These are phyloP conservation scores for Cebidichthys violaceus DNA, from an alignment of 2,113 vertebrate genomes.

Conservation along the genomic window DNA sequence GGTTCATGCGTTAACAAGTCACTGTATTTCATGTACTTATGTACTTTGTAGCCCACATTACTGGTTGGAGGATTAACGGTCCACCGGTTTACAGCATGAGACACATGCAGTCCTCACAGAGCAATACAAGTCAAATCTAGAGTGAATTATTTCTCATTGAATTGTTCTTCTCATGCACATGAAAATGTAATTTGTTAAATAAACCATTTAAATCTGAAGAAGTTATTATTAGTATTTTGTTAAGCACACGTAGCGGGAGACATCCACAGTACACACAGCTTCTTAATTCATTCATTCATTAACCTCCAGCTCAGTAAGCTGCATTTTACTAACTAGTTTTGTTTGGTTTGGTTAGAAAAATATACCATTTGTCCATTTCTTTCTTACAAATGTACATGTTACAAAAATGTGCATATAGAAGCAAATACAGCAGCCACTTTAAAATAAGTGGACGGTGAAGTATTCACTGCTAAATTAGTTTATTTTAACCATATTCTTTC, in stretches of 20 bases:
- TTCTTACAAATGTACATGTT: not conserved
- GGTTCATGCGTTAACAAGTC: not conserved
- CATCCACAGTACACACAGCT: not conserved
- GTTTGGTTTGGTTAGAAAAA: not conserved
- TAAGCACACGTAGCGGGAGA: not conserved
- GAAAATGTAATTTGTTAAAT: slow-evolving; percentile 35
- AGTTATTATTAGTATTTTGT: slow-evolving; percentile 14
- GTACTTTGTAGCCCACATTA: not conserved
- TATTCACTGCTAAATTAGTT: too few species aligned
- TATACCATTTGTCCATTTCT: not conserved
- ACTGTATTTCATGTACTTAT: not conserved
- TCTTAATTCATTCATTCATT: too few species aligned
- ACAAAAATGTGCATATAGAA: not conserved
- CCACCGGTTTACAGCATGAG: slow-evolving; percentile 22
- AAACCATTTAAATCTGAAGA: slow-evolving; percentile 12
- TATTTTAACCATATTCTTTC: too few species aligned
- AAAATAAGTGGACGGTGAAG: too few species aligned
- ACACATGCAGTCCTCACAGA: slow-evolving; percentile 24
- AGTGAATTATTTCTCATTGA: slow-evolving; percentile 17
- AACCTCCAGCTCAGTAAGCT: not conserved
- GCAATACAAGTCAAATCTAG: slow-evolving; percentile 16
- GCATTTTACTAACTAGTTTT: not conserved
- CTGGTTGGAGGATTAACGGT: not conserved
- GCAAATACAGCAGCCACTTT: too few species aligned
- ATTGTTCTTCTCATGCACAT: slow-evolving; percentile 31